Evolutionary conservation across 2,797 vertebrate genomes (phyloP).

Genomic region (Spea hammondii): DNA sequence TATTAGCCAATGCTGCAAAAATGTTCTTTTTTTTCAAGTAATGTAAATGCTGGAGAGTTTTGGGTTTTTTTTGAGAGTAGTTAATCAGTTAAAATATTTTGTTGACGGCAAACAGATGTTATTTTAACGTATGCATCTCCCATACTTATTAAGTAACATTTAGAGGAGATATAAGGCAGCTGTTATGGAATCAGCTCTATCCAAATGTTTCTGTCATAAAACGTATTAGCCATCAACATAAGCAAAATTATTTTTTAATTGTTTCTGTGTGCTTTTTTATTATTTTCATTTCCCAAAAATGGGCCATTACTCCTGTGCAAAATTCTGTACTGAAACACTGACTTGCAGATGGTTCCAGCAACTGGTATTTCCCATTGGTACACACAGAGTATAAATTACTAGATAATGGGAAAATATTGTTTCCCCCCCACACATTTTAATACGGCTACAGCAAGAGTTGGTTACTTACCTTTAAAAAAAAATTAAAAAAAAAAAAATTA

Average conservation of each 20-base stretch:
- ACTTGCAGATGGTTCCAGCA: constrained; percentile 7
- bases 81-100: background rate
- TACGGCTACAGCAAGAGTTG: too few relatives aligned
- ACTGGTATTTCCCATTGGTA: background rate
- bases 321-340: background rate
- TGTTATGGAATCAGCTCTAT: background rate
- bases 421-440: background rate
- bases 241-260: constrained; percentile 12
- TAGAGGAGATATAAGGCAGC: background rate
- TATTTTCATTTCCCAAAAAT: constrained; percentile 1
- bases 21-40: too few relatives aligned
- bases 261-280: constrained; percentile 13
- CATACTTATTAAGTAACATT: constrained; percentile 11
- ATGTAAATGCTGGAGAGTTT: background rate
- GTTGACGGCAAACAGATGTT: constrained; percentile 6
- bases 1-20: too few relatives aligned
- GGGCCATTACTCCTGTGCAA: background rate
- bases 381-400: background rate
- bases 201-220: constrained; percentile 15
- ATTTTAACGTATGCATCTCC: background rate
- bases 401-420: background rate
- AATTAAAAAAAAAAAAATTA: too few relatives aligned
- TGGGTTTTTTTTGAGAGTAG: background rate
- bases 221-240: constrained; percentile 19
- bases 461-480: too few relatives aligned